Evolutionary conservation across 2,113 vertebrate genomes (phyloP).

Genomic region (Prinia subflava): DNA sequence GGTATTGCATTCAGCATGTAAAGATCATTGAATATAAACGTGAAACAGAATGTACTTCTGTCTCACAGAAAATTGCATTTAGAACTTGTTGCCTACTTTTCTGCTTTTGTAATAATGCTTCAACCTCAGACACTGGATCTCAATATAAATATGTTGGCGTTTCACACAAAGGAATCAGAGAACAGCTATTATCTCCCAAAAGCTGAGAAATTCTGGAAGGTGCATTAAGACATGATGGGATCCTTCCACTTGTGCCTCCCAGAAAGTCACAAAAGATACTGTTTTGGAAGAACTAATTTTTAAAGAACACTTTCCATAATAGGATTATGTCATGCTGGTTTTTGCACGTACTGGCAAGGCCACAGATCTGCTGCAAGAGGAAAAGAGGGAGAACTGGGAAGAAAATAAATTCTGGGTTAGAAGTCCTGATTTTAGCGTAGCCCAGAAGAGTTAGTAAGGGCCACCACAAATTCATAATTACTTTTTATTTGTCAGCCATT

Average conservation of each 20-base stretch:
- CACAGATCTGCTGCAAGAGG: not conserved
- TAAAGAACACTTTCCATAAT: not conserved
- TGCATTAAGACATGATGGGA: not conserved
- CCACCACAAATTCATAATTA: not conserved
- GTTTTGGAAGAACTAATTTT: not conserved
- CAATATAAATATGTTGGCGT: constrained; percentile 39
- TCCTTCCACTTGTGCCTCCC: not conserved
- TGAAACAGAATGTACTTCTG: constrained; percentile 39
- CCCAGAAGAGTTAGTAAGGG: not conserved
- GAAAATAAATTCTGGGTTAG: not conserved
- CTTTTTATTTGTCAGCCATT: not conserved
- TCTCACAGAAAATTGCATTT: constrained; percentile 48
- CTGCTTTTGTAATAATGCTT: constrained; percentile 52
- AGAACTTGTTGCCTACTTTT: constrained; percentile 9
- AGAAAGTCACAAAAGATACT: not conserved
- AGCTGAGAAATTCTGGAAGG: constrained; percentile 5
- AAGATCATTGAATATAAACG: constrained; percentile 43
- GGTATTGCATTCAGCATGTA: constrained; percentile 35
- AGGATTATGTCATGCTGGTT: not conserved
- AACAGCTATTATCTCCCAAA: constrained; percentile 32
- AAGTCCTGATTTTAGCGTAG: not conserved
- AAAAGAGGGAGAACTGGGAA: not conserved
- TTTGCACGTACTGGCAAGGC: not conserved
- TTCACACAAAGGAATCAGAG: constrained; percentile 48
- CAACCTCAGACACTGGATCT: constrained; percentile 29